Base-by-base conservation (phyloP, 2,113 vertebrate species). In the Leuciscus idus region DNA sequence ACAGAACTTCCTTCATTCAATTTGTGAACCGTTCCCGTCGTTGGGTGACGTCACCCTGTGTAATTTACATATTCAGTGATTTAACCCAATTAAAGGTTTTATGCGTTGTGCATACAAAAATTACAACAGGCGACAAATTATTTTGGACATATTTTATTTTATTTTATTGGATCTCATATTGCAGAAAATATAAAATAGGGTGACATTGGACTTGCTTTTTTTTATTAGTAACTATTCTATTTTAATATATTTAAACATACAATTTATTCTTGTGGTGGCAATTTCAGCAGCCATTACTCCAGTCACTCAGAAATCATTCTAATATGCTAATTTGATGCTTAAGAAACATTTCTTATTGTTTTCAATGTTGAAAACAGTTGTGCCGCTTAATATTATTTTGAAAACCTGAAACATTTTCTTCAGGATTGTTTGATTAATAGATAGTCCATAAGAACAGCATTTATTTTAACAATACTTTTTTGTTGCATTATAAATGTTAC, bases 1-100 rank as follows among this genome's bases (percentile, higher is more conserved):
- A 87, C 85, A 80, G 82, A 89, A 28, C 80, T 90, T 93, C 89
- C 74, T 88, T 80, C 92, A 93, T 94, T 92, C 82, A 70, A 8
- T 52, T 75, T 84, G 48, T 43, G 77, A 72, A 23, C 12, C 15
- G 19, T 57, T 66, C 48, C 15, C 7, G 43, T 33, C 26, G 12
- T 13, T 8, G 23, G 62, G 28, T 68, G 80, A 55, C 19, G 46
- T 82, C 80, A 82, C 28, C 43, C 43, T 1, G 10, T 52, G 19
- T 13, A 21, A 50, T 68, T 68, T 68, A 62, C 6, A 80, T 80
- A 15, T 62, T n/a, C 30, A 61, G 13, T 8, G 3, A 50, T 52
- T 76, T 52, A 52, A 28, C 52, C 48, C 48, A 55, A 55, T 52
- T 55, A 52, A 28, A 9, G 48, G 6, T 2, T 19, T 17, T 52